These are phyloP conservation scores for Lordiphosa fenestrarum DNA, from an alignment of 2,888 invertebrate species.

Conservation along the genomic window DNA sequence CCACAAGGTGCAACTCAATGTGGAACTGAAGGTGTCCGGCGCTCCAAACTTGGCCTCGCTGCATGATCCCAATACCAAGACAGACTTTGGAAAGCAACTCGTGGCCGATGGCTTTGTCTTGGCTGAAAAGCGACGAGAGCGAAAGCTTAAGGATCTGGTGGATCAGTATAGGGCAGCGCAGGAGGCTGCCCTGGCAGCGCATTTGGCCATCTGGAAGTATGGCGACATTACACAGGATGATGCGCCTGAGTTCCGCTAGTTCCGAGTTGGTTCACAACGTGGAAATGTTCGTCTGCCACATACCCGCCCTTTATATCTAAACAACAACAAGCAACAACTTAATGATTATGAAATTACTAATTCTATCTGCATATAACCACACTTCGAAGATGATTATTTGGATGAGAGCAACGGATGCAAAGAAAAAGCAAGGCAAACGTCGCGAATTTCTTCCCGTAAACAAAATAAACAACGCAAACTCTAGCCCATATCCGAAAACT, in stretches of 20 bases:
- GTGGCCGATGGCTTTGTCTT: slow-evolving; percentile 92
- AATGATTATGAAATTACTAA: slow-evolving; percentile 69
- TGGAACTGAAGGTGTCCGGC: slow-evolving; percentile 85
- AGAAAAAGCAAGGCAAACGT: slow-evolving; percentile 31
- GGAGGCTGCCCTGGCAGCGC: slow-evolving; percentile 91
- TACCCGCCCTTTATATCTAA: slow-evolving; percentile 78
- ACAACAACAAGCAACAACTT: slow-evolving; percentile 63
- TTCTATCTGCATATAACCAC: slow-evolving; percentile 51
- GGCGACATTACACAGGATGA: slow-evolving; percentile 90
- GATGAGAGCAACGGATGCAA: slow-evolving; percentile 39
- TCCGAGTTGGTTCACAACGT: slow-evolving; percentile 43
- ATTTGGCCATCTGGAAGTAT: slow-evolving; percentile 97
- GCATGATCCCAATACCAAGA: slow-evolving; percentile 77
- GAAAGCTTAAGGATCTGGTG: slow-evolving; percentile 88
- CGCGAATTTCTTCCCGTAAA: slow-evolving; percentile 39
- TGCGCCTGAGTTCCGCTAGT: slow-evolving; percentile 80
- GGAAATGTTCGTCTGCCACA: slow-evolving; percentile 80
- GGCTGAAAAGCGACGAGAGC: slow-evolving; percentile 90
- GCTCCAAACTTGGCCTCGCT: slow-evolving; percentile 78
- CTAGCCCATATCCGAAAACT: slow-evolving; percentile 17
- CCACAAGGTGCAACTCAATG: slow-evolving; percentile 89
- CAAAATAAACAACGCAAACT: slow-evolving; percentile 54
- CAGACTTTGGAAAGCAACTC: slow-evolving; percentile 86
- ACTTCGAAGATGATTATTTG: slow-evolving; percentile 32
- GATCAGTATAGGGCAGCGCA: slow-evolving; percentile 92